These are phyloP conservation scores for Pogonognathellus flavescens DNA, from an alignment of 1,140 invertebrate species.

Conservation along the genomic window DNA sequence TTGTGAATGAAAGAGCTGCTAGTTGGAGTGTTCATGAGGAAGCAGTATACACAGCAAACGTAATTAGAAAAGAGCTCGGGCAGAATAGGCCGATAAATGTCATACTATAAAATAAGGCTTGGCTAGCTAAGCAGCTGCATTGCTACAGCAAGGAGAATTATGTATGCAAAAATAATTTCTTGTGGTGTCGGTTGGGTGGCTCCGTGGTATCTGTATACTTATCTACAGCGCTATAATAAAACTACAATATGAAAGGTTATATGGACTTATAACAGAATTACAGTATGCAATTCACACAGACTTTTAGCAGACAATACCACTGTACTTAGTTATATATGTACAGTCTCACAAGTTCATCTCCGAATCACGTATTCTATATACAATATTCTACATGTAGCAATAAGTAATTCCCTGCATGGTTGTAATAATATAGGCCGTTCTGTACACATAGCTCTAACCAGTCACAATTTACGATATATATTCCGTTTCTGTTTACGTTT, in stretches of 20 bases:
- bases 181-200: constrained; percentile 32
- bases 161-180: constrained; percentile 48
- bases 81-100: constrained; percentile 50
- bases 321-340: too few species aligned
- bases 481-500: constrained; percentile 10
- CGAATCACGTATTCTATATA: not conserved
- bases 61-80: constrained; percentile 27
- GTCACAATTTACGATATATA: not conserved
- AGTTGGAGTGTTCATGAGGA: constrained; percentile 17
- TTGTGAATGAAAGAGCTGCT: not conserved
- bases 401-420: constrained; percentile 12
- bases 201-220: constrained; percentile 4
- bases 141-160: constrained; percentile 1
- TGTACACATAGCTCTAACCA: not conserved
- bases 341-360: not conserved
- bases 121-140: not conserved
- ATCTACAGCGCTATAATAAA: constrained; percentile 11
- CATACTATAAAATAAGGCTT: constrained; percentile 44
- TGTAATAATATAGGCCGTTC: not conserved
- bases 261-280: not conserved
- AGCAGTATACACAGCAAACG: constrained; percentile 10
- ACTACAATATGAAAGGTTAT: constrained; percentile 1
- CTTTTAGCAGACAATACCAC: not conserved
- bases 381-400: constrained; percentile 4
- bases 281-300: not conserved